Evolutionary conservation across 2,113 vertebrate genomes (phyloP).

Genomic region (Sapajus apella): DNA sequence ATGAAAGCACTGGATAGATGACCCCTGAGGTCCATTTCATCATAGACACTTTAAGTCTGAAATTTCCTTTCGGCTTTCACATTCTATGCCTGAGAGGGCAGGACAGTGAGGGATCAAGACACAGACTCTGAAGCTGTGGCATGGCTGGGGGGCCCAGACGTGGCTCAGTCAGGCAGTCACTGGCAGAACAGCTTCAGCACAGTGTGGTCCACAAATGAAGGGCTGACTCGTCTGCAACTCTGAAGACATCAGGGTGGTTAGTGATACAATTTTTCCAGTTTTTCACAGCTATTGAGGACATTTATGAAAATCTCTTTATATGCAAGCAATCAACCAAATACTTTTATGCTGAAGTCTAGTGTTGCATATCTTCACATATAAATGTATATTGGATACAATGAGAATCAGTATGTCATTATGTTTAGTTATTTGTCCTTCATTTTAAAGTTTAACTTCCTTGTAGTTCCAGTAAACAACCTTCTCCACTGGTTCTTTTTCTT

Average conservation of each 20-base stretch:
- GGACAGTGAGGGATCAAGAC: background rate
- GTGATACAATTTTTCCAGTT: too few species aligned
- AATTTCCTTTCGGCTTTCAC: background rate
- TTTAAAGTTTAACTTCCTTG: too few species aligned
- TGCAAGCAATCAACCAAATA: background rate
- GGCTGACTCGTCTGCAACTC: background rate
- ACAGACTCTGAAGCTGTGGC: background rate
- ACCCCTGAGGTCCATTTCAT: fast-evolving
- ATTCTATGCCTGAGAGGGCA: background rate
- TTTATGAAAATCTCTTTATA: background rate
- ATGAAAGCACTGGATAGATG: fast-evolving
- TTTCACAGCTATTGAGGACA: background rate
- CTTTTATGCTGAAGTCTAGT: background rate
- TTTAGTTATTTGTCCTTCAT: too few species aligned
- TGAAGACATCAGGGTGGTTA: background rate
- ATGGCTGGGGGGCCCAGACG: fast-evolving
- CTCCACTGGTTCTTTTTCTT: too few species aligned
- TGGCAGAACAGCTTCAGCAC: fast-evolving
- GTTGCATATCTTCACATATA: fast-evolving
- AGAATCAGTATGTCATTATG: too few species aligned
- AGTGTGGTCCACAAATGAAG: fast-evolving
- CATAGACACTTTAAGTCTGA: background rate
- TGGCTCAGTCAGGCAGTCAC: fast-evolving
- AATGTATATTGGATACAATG: too few species aligned
- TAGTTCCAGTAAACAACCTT: too few species aligned